Evolutionary conservation across 2,797 vertebrate genomes (phyloP), one percentile per base, ranked within the genome.

Genomic region (Salarias fasciatus): DNA sequence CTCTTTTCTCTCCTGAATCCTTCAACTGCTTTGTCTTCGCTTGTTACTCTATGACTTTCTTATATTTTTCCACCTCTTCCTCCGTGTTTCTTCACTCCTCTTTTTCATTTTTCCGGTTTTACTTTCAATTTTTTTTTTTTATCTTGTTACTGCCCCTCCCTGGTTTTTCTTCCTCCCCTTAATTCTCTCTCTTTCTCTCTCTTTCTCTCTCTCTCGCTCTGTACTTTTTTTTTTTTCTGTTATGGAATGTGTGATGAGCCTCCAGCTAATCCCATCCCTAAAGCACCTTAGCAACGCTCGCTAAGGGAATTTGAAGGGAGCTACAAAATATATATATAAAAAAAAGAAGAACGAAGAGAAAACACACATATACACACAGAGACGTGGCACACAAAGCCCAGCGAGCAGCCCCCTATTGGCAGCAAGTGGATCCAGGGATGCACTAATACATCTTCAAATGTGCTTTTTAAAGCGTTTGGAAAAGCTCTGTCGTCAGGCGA

Each of bases 211-310:
- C 45, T 59, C 28, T 44, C 67, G 61, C 61, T 64, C 74, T 61
- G 29, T 51, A 5, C 71, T 70, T 76, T 68, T 70, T 72, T 67
- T 70, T 72, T 60, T 81, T 63, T 62, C 75, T 72, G 77, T 83
- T 83, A 72, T 63, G 84, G 87, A 86, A 90, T 87, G 83, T 84
- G 83, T 84, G 84, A 86, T 86, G 80, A 90, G 87, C 88, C 82
- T 84, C 55, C 77, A 82, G 87, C 87, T 91, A 92, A 92, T 91
- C 91, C 86, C 77, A 69, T 86, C 82, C 86, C 83, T 81, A 92
- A 92, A 92, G 89, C 89, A 90, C 86, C 89, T 92, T 91, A 91
- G 88, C 89, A 90, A 90, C 85, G 86, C 90, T 89, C 78, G 75
- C 89, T 88, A 90, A 84, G 85, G 85, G 80, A 88, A 91, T 90